phyloP scores from a whole-genome alignment of 30 jellyfish, hydroid and myxozoan genomes.

The Hydra vulgaris region DNA sequence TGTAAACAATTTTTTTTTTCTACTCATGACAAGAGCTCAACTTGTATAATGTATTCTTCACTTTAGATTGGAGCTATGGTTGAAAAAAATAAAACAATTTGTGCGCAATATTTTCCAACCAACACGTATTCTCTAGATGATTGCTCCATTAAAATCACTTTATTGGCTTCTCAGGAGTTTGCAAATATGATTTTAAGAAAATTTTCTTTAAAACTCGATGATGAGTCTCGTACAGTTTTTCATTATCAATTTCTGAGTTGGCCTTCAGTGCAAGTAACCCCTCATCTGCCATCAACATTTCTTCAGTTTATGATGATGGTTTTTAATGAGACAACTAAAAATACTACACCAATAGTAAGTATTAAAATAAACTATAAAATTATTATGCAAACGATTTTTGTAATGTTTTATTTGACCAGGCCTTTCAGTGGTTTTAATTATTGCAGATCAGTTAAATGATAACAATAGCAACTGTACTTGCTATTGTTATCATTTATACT shows the following conservation, averaged over 20 bases:
- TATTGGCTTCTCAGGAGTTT: background rate
- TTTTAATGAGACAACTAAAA: background rate
- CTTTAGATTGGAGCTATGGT: conserved; percentile 22
- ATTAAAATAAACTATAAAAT: too few relatives aligned
- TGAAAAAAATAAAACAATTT: conserved; percentile 5
- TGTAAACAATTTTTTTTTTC: too few relatives aligned
- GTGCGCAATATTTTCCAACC: conserved; percentile 30
- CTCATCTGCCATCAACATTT: conserved; percentile 49
- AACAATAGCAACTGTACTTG: too few relatives aligned
- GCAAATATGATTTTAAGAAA: background rate
- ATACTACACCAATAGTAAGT: conserved; percentile 9
- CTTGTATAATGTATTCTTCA: too few relatives aligned
- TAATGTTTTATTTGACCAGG: too few relatives aligned
- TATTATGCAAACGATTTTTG: too few relatives aligned
- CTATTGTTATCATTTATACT: too few relatives aligned
- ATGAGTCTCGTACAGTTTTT: conserved; percentile 21
- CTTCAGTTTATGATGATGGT: conserved; percentile 35
- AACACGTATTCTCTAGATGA: background rate
- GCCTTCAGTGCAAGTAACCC: conserved; percentile 51
- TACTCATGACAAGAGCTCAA: too few relatives aligned
- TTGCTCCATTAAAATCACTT: background rate
- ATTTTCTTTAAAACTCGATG: background rate
- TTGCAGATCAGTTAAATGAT: too few relatives aligned
- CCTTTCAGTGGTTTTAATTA: background rate
- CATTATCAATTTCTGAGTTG: conserved; percentile 59